These are phyloP conservation scores for Diphyllodes magnificus DNA, from an alignment of 2,113 vertebrate species.

Conservation along the genomic window DNA sequence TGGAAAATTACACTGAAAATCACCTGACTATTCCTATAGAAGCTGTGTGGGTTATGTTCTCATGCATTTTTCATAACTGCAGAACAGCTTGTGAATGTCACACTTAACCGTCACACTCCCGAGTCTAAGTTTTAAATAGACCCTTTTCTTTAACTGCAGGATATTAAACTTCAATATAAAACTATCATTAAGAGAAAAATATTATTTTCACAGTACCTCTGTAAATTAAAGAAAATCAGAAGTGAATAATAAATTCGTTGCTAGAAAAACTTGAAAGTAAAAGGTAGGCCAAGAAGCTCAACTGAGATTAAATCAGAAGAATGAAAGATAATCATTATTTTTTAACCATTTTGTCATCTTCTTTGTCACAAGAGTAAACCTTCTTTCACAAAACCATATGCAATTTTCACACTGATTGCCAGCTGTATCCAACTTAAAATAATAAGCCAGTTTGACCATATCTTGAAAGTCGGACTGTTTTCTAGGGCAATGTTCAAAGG, in stretches of 20 bases:
- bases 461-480: background rate
- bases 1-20: slow-evolving; percentile 65
- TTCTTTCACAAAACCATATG: background rate
- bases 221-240: slow-evolving; percentile 53
- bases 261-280: background rate
- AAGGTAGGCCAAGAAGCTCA: background rate
- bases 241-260: slow-evolving; percentile 1
- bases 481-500: background rate
- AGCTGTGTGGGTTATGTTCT: slow-evolving; percentile 69
- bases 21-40: slow-evolving; percentile 62
- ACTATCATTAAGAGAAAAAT: slow-evolving; percentile 50
- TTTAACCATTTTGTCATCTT: background rate
- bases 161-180: slow-evolving; percentile 59
- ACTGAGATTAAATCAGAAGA: background rate
- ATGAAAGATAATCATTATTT: background rate
- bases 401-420: background rate
- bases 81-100: slow-evolving; percentile 75
- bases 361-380: background rate
- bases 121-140: slow-evolving; percentile 54
- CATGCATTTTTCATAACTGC: slow-evolving; percentile 71
- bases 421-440: background rate
- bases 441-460: background rate
- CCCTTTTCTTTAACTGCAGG: background rate
- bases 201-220: slow-evolving; percentile 46
- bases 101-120: slow-evolving; percentile 59